phyloP scores from a whole-genome alignment of 2,113 vertebrate species.

The Nicator chloris region DNA sequence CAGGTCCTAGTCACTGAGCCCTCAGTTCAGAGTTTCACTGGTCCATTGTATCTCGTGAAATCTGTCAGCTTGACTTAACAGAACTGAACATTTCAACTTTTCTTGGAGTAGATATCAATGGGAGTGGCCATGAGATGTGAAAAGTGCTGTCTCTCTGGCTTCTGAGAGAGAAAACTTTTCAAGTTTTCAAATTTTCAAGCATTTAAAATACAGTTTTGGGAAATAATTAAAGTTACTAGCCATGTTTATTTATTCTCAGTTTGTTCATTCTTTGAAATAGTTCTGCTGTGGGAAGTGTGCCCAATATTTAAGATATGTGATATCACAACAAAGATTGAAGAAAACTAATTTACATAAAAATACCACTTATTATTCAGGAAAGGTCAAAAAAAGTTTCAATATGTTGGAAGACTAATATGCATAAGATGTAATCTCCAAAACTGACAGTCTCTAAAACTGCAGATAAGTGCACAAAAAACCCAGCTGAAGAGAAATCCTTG shows the following conservation, averaged over 20 bases:
- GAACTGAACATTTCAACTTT: neutral
- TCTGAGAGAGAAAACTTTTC: neutral
- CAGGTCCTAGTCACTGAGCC: neutral
- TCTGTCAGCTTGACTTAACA: neutral
- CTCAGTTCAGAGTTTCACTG: neutral
- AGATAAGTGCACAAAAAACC: neutral
- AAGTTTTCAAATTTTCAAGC: neutral
- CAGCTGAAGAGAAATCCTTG: neutral
- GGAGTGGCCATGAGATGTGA: neutral
- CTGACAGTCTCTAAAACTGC: neutral
- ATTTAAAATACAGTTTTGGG: neutral
- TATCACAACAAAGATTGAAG: neutral
- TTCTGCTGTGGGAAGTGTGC: neutral
- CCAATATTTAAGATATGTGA: neutral
- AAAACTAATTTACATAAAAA: neutral
- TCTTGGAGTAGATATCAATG: rapidly evolving
- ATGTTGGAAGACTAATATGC: neutral
- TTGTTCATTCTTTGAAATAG: neutral
- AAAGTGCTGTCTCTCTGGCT: neutral
- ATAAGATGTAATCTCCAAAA: neutral
- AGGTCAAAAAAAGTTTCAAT: neutral
- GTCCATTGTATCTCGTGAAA: neutral
- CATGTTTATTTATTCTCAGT: neutral
- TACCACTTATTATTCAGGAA: neutral
- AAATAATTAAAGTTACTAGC: neutral